These are phyloP conservation scores for Cricetomys ansorgei DNA, from an alignment of 2,113 vertebrate genomes.

Conservation along the genomic window DNA sequence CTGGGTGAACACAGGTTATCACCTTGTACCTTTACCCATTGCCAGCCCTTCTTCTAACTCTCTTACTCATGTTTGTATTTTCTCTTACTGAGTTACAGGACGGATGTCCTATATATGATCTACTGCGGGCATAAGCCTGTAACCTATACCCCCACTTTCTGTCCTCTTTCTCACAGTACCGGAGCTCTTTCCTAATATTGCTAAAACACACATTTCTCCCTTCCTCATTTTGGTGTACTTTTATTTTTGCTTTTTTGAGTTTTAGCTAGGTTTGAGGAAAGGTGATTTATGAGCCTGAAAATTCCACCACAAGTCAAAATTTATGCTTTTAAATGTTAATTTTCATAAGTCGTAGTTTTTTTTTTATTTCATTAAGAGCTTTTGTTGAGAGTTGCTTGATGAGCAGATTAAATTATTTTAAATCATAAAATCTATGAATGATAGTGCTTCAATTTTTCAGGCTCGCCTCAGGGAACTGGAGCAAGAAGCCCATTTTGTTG, in stretches of 20 bases:
- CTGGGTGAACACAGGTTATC: background rate
- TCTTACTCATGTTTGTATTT: background rate
- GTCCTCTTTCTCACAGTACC: background rate
- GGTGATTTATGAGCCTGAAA: background rate
- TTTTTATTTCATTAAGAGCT: background rate
- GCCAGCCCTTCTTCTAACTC: background rate
- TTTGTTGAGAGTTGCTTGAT: background rate
- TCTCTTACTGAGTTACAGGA: background rate
- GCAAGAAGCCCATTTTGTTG: conserved; percentile 91
- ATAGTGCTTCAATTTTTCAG: conserved; percentile 81
- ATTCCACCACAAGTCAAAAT: background rate
- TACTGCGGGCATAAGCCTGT: background rate
- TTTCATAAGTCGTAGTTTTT: background rate
- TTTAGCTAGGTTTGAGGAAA: background rate
- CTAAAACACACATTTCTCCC: background rate
- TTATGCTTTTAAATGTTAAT: conserved; percentile 10
- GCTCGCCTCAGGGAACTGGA: conserved; percentile 92
- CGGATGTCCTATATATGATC: no score
- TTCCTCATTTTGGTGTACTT: background rate
- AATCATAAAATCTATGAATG: background rate
- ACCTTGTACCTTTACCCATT: background rate
- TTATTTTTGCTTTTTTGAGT: background rate
- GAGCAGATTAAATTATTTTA: background rate
- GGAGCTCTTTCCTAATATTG: background rate
- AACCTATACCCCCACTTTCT: background rate